Base-by-base conservation (phyloP, 2,888 invertebrate species). In the Cerceris rybyensis region DNA sequence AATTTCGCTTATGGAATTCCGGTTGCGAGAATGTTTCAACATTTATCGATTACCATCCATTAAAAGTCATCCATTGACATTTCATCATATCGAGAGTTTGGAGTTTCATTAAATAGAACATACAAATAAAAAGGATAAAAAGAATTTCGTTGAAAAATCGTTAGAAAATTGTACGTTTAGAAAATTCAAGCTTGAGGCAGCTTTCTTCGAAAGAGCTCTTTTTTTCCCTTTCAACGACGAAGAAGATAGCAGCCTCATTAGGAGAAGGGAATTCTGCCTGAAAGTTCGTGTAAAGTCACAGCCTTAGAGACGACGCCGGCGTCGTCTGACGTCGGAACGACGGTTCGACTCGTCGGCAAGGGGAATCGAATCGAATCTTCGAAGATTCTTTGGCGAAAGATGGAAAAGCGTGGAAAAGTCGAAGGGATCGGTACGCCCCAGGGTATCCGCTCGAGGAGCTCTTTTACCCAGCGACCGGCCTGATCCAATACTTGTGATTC, bases 351-450 rank as follows among this genome's bases (percentile, higher is more conserved):
- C 49, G 17, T 46, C 43, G 39, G 39, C 52, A 46, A 46, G 14
- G 28, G 14, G 63, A 68, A 59, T 70, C 70, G 73, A 72, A 82
- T 75, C 81, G 63, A 75, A 64, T 78, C 70, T 54, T 59, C 54
- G 52, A 54, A 28, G 59, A 49, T 42, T 50, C 41, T 59, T 43
- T 41, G 39, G 28, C 54, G 84, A 63, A 84, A 71, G 52, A 74
- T 67, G 71, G 74, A 64, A 55, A 67, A 65, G 65, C 65, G 66
- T 63, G 70, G 70, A 73, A 71, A 68, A 72, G 75, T 82, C 52
- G 41, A 59, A 60, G 68, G 39, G 42, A 28, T 28, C 50, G 66
- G 43, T 58, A 54, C 68, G 63, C 78, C 64, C n/a, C 50, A 41
- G 63, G 69, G 71, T 75, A 78, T 81, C 65, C 71, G 50, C 49